Evolutionary conservation across 2,113 vertebrate species (phyloP).

Genomic region (Labrus mixtus): DNA sequence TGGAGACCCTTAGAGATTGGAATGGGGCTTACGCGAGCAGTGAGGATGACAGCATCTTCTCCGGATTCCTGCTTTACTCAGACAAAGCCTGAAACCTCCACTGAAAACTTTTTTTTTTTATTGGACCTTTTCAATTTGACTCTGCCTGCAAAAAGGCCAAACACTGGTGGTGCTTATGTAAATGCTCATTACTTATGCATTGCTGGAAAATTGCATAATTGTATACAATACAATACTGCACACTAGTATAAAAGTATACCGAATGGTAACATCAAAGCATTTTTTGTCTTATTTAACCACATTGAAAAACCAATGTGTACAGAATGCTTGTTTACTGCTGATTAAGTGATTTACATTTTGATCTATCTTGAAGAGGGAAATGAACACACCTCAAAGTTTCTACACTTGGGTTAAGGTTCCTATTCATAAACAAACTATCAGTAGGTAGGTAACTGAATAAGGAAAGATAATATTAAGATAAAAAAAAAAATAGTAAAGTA

Average conservation of each 20-base stretch:
- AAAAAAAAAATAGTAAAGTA: too few species aligned
- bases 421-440: too few species aligned
- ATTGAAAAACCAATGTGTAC: neutral
- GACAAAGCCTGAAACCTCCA: conserved; percentile 73
- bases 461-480: too few species aligned
- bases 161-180: conserved; percentile 39
- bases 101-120: neutral
- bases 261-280: neutral
- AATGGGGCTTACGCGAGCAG: conserved; percentile 91
- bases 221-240: neutral
- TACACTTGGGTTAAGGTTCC: too few species aligned
- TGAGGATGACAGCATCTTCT: conserved; percentile 96
- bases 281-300: neutral
- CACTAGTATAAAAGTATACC: neutral
- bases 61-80: conserved; percentile 93
- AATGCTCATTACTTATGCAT: conserved; percentile 23
- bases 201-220: neutral
- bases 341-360: too few species aligned
- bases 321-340: too few species aligned
- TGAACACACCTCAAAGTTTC: too few species aligned
- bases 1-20: conserved; percentile 94
- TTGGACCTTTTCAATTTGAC: conserved; percentile 11
- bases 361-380: too few species aligned
- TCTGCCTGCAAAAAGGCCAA: conserved; percentile 28
- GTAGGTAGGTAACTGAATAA: too few species aligned